Conservation (phyloP, 2,888 invertebrate genomes). For the Andrena praecox region DNA sequence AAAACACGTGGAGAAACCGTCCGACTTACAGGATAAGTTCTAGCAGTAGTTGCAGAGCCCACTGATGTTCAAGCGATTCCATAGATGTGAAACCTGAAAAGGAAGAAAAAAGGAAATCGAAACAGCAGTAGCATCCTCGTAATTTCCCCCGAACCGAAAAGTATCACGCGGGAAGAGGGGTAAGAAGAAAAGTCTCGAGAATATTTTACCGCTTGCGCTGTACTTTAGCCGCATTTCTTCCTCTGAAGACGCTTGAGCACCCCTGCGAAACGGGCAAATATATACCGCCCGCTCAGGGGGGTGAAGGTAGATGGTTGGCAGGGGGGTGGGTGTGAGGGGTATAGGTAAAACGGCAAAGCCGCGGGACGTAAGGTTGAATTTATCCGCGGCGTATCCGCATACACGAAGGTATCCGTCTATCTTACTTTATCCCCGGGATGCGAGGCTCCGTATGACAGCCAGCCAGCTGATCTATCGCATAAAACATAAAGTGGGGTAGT, state of each 20-base stretch:
- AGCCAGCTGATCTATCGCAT: constrained; percentile 84
- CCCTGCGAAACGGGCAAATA: constrained; percentile 65
- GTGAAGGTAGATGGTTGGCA: constrained; percentile 13
- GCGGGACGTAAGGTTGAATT: constrained; percentile 83
- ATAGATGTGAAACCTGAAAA: too few species aligned
- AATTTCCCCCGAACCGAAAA: background rate
- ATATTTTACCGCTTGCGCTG: constrained; percentile 28
- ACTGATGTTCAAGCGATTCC: too few species aligned
- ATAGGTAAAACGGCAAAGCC: constrained; percentile 82
- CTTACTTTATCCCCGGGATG: constrained; percentile 84
- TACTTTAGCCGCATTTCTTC: constrained; percentile 41
- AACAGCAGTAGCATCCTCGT: background rate
- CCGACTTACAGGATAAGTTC: too few species aligned
- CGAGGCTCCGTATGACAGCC: constrained; percentile 82
- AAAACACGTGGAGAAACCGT: too few species aligned
- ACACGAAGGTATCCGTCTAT: constrained; percentile 83
- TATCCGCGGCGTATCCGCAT: constrained; percentile 81
- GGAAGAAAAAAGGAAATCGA: background rate
- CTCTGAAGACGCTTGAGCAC: constrained; percentile 66
- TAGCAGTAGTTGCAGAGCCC: too few species aligned
- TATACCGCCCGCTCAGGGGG: constrained; percentile 32
- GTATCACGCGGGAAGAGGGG: background rate
- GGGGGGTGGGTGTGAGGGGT: constrained; percentile 42
- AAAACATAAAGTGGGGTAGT: constrained; percentile 84
- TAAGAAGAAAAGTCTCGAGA: constrained; percentile 11